Evolutionary conservation across 2,113 vertebrate genomes (phyloP), one percentile per base, ranked within the genome.

Genomic region (Peucedramus taeniatus): DNA sequence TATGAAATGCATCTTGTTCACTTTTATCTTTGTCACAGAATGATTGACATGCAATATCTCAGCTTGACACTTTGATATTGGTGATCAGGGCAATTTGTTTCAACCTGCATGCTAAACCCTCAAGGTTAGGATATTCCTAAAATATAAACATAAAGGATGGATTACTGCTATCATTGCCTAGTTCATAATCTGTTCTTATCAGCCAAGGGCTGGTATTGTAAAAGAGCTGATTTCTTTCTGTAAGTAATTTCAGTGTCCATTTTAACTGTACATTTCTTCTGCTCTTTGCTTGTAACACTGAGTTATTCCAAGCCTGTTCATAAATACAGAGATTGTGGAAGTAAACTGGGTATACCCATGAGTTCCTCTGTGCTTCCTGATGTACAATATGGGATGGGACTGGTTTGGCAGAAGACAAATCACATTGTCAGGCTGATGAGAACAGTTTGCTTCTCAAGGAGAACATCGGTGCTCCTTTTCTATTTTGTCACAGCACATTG

Each of bases 11-110:
- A 69, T 95, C 91, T 82, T 93, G 81, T 92, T 96, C 70, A 42
- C 70, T 91, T 95, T 81, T 89, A 86, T 95, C 91, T 95, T 91
- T 94, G 95, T 92, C 93, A 92, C 65, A n/a, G 60, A 37, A 42
- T 96, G 95, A 96, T 87, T 96, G 93, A 94, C 96, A 84, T 79
- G 72, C 75, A 95, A 95, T 95, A 91, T 94, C 89, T 92, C 91
- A 93, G 87, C 87, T 82, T 95, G 93, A 96, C 91, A 95, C 84
- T 81, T 89, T 93, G 87, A 94, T 95, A 89, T 95, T 94, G 94
- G 87, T 95, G 94, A 96, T 96, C 96, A 95, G 93, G 91, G 65
- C 85, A 92, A 89, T 94, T 96, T 95, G 77, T 91, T 97, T 91
- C 94, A 84, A 69, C 70, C 60, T 82, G 83, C 51, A 65, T 91